Evolutionary conservation across 2,113 vertebrate species (phyloP).

Genomic region (Lagenorhynchus albirostris): DNA sequence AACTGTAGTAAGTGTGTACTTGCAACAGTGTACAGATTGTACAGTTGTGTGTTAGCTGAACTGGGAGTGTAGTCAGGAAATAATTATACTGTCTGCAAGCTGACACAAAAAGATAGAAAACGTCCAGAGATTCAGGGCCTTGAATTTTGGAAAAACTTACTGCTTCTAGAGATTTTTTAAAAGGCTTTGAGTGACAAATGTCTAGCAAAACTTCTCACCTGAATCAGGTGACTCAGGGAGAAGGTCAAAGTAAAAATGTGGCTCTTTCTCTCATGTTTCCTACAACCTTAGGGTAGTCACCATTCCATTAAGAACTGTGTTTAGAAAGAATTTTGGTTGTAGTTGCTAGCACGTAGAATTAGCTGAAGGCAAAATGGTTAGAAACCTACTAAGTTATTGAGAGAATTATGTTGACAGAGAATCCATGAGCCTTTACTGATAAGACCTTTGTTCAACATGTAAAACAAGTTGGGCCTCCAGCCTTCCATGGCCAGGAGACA

Average conservation of each 20-base stretch:
- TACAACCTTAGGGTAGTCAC: not conserved
- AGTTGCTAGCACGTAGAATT: not conserved
- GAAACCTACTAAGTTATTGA: not conserved
- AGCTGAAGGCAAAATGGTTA: not conserved
- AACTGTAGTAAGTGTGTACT: not conserved
- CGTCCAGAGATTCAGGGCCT: not conserved
- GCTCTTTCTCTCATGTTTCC: not conserved
- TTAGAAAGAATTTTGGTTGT: not conserved
- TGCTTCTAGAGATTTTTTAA: not conserved
- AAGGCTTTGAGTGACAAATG: not conserved
- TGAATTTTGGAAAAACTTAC: not conserved
- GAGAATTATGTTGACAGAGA: not conserved
- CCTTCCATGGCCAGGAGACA: not conserved
- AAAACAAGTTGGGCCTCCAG: not conserved
- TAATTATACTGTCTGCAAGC: not conserved
- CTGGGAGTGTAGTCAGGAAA: not conserved
- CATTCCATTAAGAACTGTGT: not conserved
- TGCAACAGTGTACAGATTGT: not conserved
- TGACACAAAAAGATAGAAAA: not conserved
- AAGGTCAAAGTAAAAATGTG: not conserved
- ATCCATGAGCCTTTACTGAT: not conserved
- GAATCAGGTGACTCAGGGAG: not conserved
- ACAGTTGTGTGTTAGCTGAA: not conserved
- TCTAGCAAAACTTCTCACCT: not conserved
- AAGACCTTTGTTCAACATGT: not conserved